Base-by-base conservation (phyloP, 2,113 vertebrate species). In the Cyprinodon tularosa region DNA sequence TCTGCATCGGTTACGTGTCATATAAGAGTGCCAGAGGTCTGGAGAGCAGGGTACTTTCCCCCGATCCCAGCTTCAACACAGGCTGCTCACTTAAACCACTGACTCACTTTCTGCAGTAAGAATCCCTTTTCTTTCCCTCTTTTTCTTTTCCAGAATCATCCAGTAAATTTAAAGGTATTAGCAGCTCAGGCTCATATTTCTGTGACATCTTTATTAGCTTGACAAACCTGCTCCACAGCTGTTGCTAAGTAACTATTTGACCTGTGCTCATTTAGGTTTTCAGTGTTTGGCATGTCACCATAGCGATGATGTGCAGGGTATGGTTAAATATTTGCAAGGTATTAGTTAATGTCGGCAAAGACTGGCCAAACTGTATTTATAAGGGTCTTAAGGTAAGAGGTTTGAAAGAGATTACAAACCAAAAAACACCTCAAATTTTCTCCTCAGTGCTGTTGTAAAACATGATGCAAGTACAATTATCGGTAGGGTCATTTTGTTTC, bases 21-120 rank as follows among this genome's bases (percentile, higher is more conserved):
- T 37, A 20, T 40, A 20, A 44, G 45, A 48, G 53, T 66, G 53
- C 29, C 45, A 65, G 68, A 11, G 17, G 61, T 70, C n/a, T 71
- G 82, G 81, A 83, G 79, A 76, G 67, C 15, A 22, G 71, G 87
- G 92, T 93, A 91, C 90, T 93, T 92, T 92, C 91, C 90, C 90
- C 61, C 20, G 10, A 40, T 72, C 29, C 45, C 66, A 78, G 81
- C 77, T 70, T 89, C 85, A 89, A 83, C 82, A 86, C 62, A 47
- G 75, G 72, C 79, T 59, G 20, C 84, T 78, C 84, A 71, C 60
- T 82, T 75, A 50, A 72, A 84, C 70, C 73, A 66, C 71, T 88
- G 82, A 80, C 84, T 82, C 73, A 88, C 71, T 76, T 81, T 86
- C 80, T 69, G 77, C 61, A 38, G 6, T 14, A 37, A 15, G 36